Evolutionary conservation across 2,797 vertebrate species (phyloP).

Genomic region (Fistularia tabacaria): DNA sequence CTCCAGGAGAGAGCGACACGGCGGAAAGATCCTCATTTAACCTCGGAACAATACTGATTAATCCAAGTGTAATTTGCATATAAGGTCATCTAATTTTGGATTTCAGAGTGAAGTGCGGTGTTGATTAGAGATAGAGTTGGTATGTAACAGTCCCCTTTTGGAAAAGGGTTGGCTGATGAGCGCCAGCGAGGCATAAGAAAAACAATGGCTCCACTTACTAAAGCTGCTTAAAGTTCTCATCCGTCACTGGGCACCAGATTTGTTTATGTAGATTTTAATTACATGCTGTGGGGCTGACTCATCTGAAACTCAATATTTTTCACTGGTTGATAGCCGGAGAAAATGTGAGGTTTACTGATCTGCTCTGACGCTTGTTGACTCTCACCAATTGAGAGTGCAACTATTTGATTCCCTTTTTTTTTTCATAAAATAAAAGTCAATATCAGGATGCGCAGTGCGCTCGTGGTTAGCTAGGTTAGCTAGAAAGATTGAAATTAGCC

Average conservation of each 20-base stretch:
- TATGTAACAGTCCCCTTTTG: conserved; percentile 22
- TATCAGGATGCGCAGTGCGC: too few species aligned
- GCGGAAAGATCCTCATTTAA: conserved; percentile 57
- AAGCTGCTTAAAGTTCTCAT: conserved; percentile 53
- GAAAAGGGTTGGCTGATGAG: conserved; percentile 27
- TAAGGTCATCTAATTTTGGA: conserved; percentile 63
- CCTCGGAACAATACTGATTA: conserved; percentile 57
- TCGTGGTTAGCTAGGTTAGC: too few species aligned
- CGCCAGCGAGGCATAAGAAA: conserved; percentile 30
- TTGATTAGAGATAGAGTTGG: conserved; percentile 45
- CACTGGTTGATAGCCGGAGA: conserved; percentile 9
- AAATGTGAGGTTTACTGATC: neutral
- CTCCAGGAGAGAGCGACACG: conserved; percentile 30
- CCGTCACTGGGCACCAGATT: conserved; percentile 32
- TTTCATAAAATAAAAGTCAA: too few species aligned
- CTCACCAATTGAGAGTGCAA: too few species aligned
- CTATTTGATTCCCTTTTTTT: too few species aligned
- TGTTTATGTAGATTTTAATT: conserved; percentile 50
- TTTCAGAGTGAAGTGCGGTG: conserved; percentile 25
- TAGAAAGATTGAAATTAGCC: too few species aligned
- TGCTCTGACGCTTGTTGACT: too few species aligned
- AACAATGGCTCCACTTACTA: conserved; percentile 47
- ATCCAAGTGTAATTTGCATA: conserved; percentile 61
- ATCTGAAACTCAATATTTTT: conserved; percentile 29
- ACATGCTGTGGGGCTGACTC: conserved; percentile 15